Conservation (phyloP, 2,113 vertebrate genomes). For the Catharus bicknelli region DNA sequence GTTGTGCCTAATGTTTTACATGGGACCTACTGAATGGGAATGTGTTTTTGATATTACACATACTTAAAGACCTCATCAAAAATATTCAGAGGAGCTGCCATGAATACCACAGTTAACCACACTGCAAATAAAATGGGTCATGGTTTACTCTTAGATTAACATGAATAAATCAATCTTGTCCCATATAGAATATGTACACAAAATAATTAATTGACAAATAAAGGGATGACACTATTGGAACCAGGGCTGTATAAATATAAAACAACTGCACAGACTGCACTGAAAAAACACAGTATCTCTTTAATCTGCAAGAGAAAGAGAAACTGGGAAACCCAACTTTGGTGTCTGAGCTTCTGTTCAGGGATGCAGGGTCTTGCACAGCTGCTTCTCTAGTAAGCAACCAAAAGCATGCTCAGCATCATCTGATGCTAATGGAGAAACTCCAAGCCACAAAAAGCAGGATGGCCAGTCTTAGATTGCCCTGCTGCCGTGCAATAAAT, state of each 20-base stretch:
- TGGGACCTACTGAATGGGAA: constrained; percentile 66
- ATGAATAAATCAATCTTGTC: constrained; percentile 45
- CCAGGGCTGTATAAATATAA: not conserved
- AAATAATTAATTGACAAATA: constrained; percentile 63
- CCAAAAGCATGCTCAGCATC: not conserved
- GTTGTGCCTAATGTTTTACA: constrained; percentile 38
- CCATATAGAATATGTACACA: not conserved
- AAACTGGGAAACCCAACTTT: constrained; percentile 16
- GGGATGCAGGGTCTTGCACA: not conserved
- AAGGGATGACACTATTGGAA: constrained; percentile 42
- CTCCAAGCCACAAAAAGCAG: not conserved
- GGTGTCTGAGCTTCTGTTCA: not conserved
- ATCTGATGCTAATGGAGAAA: not conserved
- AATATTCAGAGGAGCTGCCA: constrained; percentile 67
- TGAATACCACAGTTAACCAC: constrained; percentile 49
- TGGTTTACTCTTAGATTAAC: constrained; percentile 48
- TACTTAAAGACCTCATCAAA: constrained; percentile 69
- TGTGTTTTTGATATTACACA: constrained; percentile 71
- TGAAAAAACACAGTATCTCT: constrained; percentile 3
- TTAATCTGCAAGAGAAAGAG: constrained; percentile 36
- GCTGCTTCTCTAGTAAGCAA: not conserved
- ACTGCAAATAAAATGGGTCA: constrained; percentile 59
- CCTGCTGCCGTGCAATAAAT: not conserved
- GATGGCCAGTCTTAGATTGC: not conserved
- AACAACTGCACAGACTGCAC: not conserved